Percentiles rank a stretch among this genome's conserved stretches.
Conservation (phyloP, 1,140 invertebrate species). For the Macrobrachium rosenbergii region DNA sequence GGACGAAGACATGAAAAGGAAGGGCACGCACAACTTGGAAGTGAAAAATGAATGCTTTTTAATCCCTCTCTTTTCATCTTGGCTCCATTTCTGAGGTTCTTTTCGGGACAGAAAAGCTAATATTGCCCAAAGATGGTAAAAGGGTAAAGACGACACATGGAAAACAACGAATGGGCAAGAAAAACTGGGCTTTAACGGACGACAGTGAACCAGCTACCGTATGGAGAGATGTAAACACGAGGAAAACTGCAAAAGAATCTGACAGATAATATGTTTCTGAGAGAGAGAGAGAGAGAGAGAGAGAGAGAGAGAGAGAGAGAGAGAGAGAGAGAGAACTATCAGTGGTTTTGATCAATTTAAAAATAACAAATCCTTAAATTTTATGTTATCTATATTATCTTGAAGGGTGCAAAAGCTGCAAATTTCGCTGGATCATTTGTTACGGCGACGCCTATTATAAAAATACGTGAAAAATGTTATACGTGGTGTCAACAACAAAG, state of each 20-base stretch:
- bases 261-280: not conserved
- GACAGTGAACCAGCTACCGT: no score
- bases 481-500: no score
- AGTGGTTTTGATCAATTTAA: not conserved
- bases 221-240: no score
- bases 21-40: not conserved
- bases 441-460: no score
- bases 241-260: not conserved
- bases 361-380: not conserved
- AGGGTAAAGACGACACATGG: no score
- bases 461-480: no score
- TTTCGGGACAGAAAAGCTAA: not conserved
- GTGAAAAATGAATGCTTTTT: not conserved
- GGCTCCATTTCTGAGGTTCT: no score
- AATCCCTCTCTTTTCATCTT: not conserved
- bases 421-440: not conserved
- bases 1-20: not conserved
- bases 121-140: not conserved
- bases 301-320: not conserved
- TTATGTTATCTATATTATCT: no score
- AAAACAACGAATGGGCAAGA: not conserved
- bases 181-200: no score
- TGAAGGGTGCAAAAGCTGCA: no score
- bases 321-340: not conserved
- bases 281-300: conserved; percentile 3